These are phyloP conservation scores for Pseudochirops cupreus DNA, from an alignment of 2,797 vertebrate genomes.

Conservation along the genomic window DNA sequence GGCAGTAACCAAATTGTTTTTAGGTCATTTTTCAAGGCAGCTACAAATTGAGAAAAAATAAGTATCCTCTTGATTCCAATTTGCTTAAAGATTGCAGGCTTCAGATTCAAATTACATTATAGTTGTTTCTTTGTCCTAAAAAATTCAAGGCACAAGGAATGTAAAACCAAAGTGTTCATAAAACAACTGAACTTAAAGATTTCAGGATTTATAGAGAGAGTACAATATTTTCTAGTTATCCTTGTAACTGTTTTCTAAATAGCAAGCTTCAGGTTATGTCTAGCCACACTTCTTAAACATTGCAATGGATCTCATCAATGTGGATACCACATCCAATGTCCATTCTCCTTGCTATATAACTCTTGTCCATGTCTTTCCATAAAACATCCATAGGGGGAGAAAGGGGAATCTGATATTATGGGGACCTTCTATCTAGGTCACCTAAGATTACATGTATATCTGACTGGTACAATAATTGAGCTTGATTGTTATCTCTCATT, in stretches of 20 bases:
- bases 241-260: slow-evolving; percentile 67
- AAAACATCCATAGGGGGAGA: background rate
- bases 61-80: background rate
- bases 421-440: background rate
- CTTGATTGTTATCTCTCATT: background rate
- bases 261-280: slow-evolving; percentile 63
- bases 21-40: slow-evolving; percentile 18
- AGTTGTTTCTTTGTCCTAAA: background rate
- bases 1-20: background rate
- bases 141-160: slow-evolving; percentile 15
- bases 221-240: slow-evolving; percentile 65
- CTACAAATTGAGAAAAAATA: background rate
- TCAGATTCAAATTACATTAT: background rate
- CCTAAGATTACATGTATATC: background rate
- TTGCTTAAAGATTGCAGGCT: background rate
- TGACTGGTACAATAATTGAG: background rate
- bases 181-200: slow-evolving; percentile 40
- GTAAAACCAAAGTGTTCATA: slow-evolving; percentile 8
- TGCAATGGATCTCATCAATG: background rate
- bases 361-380: background rate
- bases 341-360: background rate
- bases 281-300: slow-evolving; percentile 51
- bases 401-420: background rate
- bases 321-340: background rate
- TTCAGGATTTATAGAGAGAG: slow-evolving; percentile 57